Conservation (phyloP, 2,113 vertebrate species). For the Haemorhous mexicanus region DNA sequence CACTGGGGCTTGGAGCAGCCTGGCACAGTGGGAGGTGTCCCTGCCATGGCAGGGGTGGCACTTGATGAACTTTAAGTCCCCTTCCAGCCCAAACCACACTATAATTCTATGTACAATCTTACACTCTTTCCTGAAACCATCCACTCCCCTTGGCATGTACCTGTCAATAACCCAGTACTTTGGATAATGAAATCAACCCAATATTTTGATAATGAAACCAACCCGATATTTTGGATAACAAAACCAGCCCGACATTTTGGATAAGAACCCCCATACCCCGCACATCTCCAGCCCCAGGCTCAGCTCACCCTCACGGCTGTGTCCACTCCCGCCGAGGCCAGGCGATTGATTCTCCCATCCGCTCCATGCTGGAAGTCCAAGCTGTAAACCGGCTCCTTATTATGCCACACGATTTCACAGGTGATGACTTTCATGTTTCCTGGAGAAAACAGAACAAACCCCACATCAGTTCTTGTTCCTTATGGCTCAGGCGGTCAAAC, state of each 20-base stretch:
- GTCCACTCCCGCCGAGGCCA: slow-evolving; percentile 95
- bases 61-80: accelerated
- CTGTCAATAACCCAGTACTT: accelerated
- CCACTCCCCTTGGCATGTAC: accelerated
- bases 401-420: slow-evolving; percentile 97
- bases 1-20: not conserved
- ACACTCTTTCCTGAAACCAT: not conserved
- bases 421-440: slow-evolving; percentile 93
- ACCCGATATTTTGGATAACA: accelerated
- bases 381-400: slow-evolving; percentile 96
- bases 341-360: slow-evolving; percentile 77
- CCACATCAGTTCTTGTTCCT: not conserved
- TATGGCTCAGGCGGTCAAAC: not conserved
- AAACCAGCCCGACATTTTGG: not conserved
- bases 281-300: no score
- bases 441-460: not conserved
- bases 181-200: not conserved
- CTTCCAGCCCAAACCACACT: not conserved
- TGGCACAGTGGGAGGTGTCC: not conserved
- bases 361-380: slow-evolving; percentile 90
- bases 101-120: not conserved
- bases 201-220: not conserved
- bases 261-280: no score
- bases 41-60: not conserved
- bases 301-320: slow-evolving; percentile 85